Evolutionary conservation across 2,888 invertebrate species (phyloP).

Genomic region (Sphaeridia pumilis): DNA sequence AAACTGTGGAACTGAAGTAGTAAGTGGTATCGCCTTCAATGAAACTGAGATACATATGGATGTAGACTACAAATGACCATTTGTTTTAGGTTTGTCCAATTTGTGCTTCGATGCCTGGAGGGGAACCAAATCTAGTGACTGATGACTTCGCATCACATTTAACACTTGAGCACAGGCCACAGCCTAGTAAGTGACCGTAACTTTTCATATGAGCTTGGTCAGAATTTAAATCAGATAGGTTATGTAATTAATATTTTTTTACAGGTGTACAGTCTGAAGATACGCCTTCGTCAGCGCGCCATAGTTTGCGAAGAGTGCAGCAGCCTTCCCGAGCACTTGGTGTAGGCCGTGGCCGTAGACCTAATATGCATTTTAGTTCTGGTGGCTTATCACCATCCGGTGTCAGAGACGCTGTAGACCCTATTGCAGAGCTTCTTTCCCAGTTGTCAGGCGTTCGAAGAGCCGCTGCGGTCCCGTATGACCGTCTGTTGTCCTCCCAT

Average conservation of each 20-base stretch:
- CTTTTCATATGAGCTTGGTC: not conserved
- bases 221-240: slow-evolving; percentile 1
- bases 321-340: slow-evolving; percentile 60
- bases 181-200: slow-evolving; percentile 51
- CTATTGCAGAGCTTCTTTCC: slow-evolving; percentile 87
- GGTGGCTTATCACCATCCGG: slow-evolving; percentile 33
- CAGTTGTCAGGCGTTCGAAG: slow-evolving; percentile 89
- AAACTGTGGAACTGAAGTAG: slow-evolving; percentile 81
- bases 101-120: slow-evolving; percentile 91
- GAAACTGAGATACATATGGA: too few species aligned
- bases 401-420: slow-evolving; percentile 83
- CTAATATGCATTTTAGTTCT: slow-evolving; percentile 87
- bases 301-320: slow-evolving; percentile 63
- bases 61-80: too few species aligned
- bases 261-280: slow-evolving; percentile 48
- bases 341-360: slow-evolving; percentile 65
- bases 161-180: slow-evolving; percentile 81
- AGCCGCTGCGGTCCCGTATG: slow-evolving; percentile 45
- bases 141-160: slow-evolving; percentile 97
- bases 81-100: slow-evolving; percentile 78
- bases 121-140: slow-evolving; percentile 94
- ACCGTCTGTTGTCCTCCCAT: slow-evolving; percentile 36
- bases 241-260: slow-evolving; percentile 5
- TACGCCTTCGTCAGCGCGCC: slow-evolving; percentile 66
- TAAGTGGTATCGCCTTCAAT: slow-evolving; percentile 42